Percentiles rank a stretch among this genome's conserved stretches.
phyloP scores from a whole-genome alignment of 30 jellyfish, hydroid and myxozoan species.

The Mastigias papua region DNA sequence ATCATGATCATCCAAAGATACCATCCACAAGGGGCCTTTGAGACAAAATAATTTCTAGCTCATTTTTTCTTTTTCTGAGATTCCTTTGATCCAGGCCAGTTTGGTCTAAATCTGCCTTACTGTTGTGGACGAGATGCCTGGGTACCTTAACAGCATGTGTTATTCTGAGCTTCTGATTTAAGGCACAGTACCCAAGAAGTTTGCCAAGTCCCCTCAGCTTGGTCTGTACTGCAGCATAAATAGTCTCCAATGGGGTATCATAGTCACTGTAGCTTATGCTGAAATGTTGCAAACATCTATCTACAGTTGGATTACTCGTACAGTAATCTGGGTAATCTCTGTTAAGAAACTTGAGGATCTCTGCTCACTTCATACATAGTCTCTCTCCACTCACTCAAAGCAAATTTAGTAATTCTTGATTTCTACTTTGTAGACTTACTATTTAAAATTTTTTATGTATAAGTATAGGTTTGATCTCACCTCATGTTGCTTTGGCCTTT shows the following conservation, averaged over 20 bases:
- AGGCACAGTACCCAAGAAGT: conserved; percentile 66
- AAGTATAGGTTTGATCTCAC: too few species aligned
- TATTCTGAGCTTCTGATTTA: conserved; percentile 26
- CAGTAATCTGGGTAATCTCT: conserved; percentile 35
- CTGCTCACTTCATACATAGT: conserved; percentile 21
- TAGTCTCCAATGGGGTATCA: conserved; percentile 11
- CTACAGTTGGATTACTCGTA: conserved; percentile 62
- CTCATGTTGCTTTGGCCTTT: too few species aligned
- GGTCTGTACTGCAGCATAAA: conserved; percentile 23
- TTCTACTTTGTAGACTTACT: too few species aligned
- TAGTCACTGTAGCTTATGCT: conserved; percentile 17
- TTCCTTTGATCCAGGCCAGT: conserved; percentile 14
- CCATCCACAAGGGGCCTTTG: not conserved
- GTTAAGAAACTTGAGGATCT: conserved; percentile 22
- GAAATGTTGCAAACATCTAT: conserved; percentile 49
- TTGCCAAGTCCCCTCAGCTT: conserved; percentile 68
- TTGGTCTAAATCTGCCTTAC: conserved; percentile 9
- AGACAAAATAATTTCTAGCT: not conserved
- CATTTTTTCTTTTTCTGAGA: not conserved
- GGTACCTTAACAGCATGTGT: not conserved
- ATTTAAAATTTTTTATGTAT: too few species aligned
- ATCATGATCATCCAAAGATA: not conserved
- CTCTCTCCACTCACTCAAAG: too few species aligned
- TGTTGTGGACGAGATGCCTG: conserved; percentile 27
- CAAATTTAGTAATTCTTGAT: too few species aligned